Evolutionary conservation across 2,888 invertebrate genomes (phyloP).

Genomic region (Adelphocoris suturalis): DNA sequence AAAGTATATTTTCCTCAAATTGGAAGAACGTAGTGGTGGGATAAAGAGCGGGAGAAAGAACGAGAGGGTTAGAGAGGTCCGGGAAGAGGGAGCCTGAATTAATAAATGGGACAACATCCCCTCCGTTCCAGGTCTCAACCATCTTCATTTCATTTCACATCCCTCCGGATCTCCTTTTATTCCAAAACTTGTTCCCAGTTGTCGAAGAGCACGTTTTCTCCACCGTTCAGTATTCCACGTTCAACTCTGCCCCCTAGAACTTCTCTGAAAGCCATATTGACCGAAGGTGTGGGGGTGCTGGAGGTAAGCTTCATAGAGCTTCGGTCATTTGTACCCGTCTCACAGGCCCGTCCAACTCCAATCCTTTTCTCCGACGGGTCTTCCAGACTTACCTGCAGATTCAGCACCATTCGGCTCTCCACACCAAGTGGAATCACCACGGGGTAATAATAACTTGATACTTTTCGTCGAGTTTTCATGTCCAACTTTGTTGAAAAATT

Average conservation of each 20-base stretch:
- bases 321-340: slow-evolving; percentile 1
- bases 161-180: not conserved
- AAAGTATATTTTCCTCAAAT: too few relatives aligned
- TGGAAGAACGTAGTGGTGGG: too few relatives aligned
- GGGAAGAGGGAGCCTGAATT: not conserved
- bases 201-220: slow-evolving; percentile 8
- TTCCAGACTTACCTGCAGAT: not conserved
- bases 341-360: not conserved
- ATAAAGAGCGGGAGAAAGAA: too few relatives aligned
- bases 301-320: not conserved
- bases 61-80: too few relatives aligned
- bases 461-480: not conserved
- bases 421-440: not conserved
- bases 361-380: not conserved
- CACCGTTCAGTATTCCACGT: not conserved
- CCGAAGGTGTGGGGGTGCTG: slow-evolving; percentile 2
- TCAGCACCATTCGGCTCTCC: not conserved
- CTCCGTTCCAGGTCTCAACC: not conserved
- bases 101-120: not conserved
- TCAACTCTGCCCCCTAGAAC: not conserved
- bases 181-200: not conserved
- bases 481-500: not conserved
- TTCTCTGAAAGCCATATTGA: not conserved
- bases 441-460: not conserved
- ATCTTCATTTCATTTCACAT: slow-evolving; percentile 3